phyloP scores from a whole-genome alignment of 1,140 invertebrate genomes.

The Oreohelix idahoensis region DNA sequence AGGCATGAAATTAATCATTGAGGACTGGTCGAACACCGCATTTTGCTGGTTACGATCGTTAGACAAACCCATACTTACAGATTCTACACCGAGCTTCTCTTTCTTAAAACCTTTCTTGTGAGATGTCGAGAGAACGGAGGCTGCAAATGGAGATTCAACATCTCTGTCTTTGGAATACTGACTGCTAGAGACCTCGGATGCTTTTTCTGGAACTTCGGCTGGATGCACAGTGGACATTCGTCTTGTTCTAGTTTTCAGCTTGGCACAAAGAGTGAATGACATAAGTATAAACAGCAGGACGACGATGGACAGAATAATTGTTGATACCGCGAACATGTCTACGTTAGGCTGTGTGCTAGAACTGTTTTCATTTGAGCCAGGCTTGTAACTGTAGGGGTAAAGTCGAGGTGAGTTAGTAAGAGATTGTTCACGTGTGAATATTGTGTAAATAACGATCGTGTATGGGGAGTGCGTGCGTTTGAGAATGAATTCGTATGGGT shows the following conservation, averaged over 20 bases:
- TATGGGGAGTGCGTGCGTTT: too few species aligned
- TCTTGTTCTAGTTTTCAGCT: neutral
- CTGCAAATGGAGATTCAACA: neutral
- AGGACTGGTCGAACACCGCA: neutral
- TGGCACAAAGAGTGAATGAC: neutral
- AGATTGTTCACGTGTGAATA: too few species aligned
- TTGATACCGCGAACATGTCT: neutral
- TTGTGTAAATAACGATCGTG: too few species aligned
- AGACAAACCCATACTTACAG: neutral
- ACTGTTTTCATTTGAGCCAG: neutral
- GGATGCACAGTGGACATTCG: neutral
- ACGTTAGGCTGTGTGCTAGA: neutral
- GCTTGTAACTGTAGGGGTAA: neutral
- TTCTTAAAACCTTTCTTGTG: neutral
- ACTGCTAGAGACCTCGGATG: neutral
- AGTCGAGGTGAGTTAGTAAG: too few species aligned
- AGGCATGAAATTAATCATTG: neutral
- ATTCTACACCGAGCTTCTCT: neutral
- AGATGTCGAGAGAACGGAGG: neutral
- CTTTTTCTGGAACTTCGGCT: neutral
- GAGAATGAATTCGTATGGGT: too few species aligned
- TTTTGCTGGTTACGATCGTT: constrained; percentile 2
- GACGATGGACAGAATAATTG: neutral
- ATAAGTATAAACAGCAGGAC: neutral
- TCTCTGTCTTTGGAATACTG: neutral